A percentile compares a stretch with the other conserved stretches of the same genome.
Evolutionary conservation across 2,888 invertebrate species (phyloP).

Genomic region (Philaethria dido): DNA sequence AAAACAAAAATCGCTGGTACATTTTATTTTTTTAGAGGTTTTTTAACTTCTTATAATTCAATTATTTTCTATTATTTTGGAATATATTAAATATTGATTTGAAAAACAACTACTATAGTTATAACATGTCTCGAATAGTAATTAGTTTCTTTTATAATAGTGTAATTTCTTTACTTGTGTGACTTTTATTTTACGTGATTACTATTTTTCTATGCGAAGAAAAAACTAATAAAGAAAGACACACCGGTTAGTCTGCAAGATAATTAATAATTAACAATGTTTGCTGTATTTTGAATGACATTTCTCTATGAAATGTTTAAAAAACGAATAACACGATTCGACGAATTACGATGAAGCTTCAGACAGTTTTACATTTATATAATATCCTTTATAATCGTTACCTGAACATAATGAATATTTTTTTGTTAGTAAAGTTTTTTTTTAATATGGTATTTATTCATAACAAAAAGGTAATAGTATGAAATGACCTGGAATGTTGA

Average conservation of each 20-base stretch:
- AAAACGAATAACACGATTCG: too few species aligned
- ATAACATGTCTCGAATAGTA: too few species aligned
- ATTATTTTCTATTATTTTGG: not conserved
- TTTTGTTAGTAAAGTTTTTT: slow-evolving; percentile 4
- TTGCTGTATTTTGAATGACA: not conserved
- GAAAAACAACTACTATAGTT: too few species aligned
- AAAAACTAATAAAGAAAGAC: not conserved
- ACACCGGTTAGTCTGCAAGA: not conserved
- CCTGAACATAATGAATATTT: not conserved
- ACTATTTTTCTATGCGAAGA: too few species aligned
- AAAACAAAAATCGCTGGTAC: not conserved
- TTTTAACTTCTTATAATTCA: not conserved
- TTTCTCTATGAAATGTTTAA: not conserved
- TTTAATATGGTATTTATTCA: slow-evolving; percentile 42
- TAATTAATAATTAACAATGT: not conserved
- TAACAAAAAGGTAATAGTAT: slow-evolving; percentile 74
- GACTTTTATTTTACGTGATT: too few species aligned
- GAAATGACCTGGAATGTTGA: slow-evolving; percentile 82
- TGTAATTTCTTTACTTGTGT: too few species aligned
- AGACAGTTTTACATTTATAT: too few species aligned
- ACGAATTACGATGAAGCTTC: too few species aligned
- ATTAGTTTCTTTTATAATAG: too few species aligned
- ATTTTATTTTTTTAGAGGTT: not conserved
- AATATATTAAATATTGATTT: not conserved
- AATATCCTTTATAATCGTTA: too few species aligned